phyloP scores from a whole-genome alignment of 2,888 invertebrate genomes.

The Itoplectis maculator region DNA sequence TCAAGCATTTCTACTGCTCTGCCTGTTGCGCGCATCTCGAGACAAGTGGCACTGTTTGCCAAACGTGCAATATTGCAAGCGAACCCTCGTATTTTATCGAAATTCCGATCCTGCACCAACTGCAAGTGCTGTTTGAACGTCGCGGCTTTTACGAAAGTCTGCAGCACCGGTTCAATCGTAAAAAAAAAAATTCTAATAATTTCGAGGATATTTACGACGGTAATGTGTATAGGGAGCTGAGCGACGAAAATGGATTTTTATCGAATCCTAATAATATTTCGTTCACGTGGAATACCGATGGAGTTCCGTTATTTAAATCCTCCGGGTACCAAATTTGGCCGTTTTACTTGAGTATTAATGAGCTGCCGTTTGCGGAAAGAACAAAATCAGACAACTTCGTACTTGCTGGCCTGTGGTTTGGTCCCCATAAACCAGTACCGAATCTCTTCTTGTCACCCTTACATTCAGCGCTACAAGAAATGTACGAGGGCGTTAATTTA shows the following conservation, averaged over 20 bases:
- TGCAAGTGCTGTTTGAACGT: slow-evolving; percentile 48
- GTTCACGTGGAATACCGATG: slow-evolving; percentile 41
- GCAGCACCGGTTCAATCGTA: slow-evolving; percentile 45
- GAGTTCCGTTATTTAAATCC: too few relatives aligned
- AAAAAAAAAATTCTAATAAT: slow-evolving; percentile 48
- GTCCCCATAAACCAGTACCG: slow-evolving; percentile 52
- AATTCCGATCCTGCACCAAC: slow-evolving; percentile 60
- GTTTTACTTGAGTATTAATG: slow-evolving; percentile 58
- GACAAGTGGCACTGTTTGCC: slow-evolving; percentile 21
- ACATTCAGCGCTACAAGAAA: slow-evolving; percentile 1
- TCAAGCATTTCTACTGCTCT: slow-evolving; percentile 57
- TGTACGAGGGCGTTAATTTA: slow-evolving; percentile 26
- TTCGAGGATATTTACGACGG: slow-evolving; percentile 68
- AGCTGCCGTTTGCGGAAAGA: slow-evolving; percentile 39
- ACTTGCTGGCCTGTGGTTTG: slow-evolving; percentile 62
- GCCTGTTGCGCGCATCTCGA: slow-evolving; percentile 41
- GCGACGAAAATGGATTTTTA: slow-evolving; percentile 30
- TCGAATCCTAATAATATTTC: slow-evolving; percentile 58
- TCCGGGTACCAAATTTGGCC: slow-evolving; percentile 51
- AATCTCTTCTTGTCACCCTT: slow-evolving; percentile 31
- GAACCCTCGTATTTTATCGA: slow-evolving; percentile 57
- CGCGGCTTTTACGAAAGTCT: slow-evolving; percentile 44
- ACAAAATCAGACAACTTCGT: slow-evolving; percentile 51
- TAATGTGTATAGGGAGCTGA: slow-evolving; percentile 53
- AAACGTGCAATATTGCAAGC: slow-evolving; percentile 24